Base-by-base conservation (phyloP, 2,113 vertebrate genomes). In the Ciconia maguari region DNA sequence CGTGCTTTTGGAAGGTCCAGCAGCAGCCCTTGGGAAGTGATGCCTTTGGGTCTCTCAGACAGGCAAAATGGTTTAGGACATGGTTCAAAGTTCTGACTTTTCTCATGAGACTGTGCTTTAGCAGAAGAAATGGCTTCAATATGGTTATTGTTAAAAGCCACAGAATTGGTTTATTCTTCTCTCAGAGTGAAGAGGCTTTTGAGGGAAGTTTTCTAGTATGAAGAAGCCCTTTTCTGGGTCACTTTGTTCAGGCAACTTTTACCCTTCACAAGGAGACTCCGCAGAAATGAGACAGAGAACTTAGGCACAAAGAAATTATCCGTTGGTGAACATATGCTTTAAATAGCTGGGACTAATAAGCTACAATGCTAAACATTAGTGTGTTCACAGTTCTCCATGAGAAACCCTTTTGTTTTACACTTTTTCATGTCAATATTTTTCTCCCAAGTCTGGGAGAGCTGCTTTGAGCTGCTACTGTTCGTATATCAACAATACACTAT, bases 301-400 rank as follows among this genome's bases (percentile, higher is more conserved):
- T 64, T 76, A 17, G 27, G 13, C 38, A 83, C 58, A 38, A 60
- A 89, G 46, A 58, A 71, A 42, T 64, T 36, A 32, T 19, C 25
- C 60, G 16, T 71, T 54, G 25, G 38, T 68, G 27, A 79, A 21
- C 21, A 12, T 11, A 2, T 41, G 13, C 46, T 51, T 36, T 71
- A 71, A 75, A 20, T n/a, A 90, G 26, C 65, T 72, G 26, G 5
- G n/a, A 51, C 44, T 84, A n/a, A 48, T 20, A 46, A 70, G 16
- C 65, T 54, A 9, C 30, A 0, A 0, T 66, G 42, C 36, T 83
- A 3, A 51, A 4, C 57, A 5, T 44, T 2, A 21, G 10, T 21
- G 13, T 46, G 19, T 72, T 89, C 13, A 22, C 29, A 15, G 22
- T 3, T 80, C 6, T 93, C 12, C 19, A 6, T 16, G 26, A 77